phyloP scores from a whole-genome alignment of 2,113 vertebrate genomes.

The Scartelaos histophorus region DNA sequence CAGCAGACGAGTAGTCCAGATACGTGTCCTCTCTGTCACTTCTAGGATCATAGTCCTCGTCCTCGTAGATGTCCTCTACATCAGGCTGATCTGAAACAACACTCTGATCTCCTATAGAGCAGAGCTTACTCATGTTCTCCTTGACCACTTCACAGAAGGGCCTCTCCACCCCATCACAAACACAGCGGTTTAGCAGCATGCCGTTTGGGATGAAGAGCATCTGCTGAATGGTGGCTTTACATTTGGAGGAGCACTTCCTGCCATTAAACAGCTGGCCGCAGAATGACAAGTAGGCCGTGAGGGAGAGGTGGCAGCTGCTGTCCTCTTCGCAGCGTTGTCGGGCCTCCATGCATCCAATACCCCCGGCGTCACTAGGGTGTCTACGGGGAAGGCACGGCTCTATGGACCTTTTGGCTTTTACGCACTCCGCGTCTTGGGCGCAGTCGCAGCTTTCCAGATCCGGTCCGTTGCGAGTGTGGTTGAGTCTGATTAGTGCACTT shows the following conservation, averaged over 20 bases:
- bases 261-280: conserved; percentile 85
- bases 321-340: conserved; percentile 79
- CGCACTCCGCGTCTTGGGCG: conserved; percentile 69
- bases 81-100: conserved; percentile 60
- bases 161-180: conserved; percentile 80
- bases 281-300: conserved; percentile 75
- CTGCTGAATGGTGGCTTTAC: conserved; percentile 76
- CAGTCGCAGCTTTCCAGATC: conserved; percentile 80
- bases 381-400: conserved; percentile 79
- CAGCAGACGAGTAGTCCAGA: conserved; percentile 31
- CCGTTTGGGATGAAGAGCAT: conserved; percentile 78
- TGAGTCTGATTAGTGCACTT: conserved; percentile 76
- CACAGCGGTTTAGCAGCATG: conserved; percentile 75
- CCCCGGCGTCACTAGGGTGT: conserved; percentile 65
- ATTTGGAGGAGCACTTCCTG: conserved; percentile 74
- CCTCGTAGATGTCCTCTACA: conserved; percentile 69
- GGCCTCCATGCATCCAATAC: conserved; percentile 80
- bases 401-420: conserved; percentile 69
- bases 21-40: conserved; percentile 57
- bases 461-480: conserved; percentile 74
- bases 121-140: conserved; percentile 81
- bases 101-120: conserved; percentile 66
- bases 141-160: conserved; percentile 84
- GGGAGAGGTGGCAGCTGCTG: conserved; percentile 69
- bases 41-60: conserved; percentile 73